Evolutionary conservation across 2,113 vertebrate genomes (phyloP), one percentile per base, ranked within the genome.

Genomic region (Scortum barcoo): DNA sequence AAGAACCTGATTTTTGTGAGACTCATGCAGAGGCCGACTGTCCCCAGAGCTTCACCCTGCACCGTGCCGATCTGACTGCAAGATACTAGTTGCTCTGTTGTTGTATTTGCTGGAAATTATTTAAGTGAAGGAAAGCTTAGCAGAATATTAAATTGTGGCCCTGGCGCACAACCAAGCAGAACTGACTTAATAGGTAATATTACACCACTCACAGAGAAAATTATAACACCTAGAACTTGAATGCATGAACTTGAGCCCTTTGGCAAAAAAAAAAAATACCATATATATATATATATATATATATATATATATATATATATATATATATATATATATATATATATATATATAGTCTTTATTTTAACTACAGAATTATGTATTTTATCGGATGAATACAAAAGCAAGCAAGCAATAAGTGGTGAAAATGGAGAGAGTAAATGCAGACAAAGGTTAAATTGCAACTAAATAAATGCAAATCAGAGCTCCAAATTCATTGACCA

Each of bases 301-400:
- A n/a, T n/a, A n/a, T n/a, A n/a, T n/a, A n/a, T n/a, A n/a, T n/a
- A n/a, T n/a, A n/a, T n/a, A n/a, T n/a, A n/a, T n/a, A n/a, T n/a
- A n/a, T n/a, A n/a, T n/a, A n/a, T n/a, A n/a, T n/a, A n/a, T n/a
- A n/a, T n/a, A n/a, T n/a, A n/a, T n/a, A n/a, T n/a, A n/a, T n/a
- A n/a, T n/a, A n/a, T n/a, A 63, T 17, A 6, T 14, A 24, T 20
- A 6, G 9, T n/a, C 5, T 14, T 30, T 42, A 60, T 8, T 48
- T 46, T 28, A 17, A 68, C 17, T 17, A 5, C 44, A 75, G 36
- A n/a, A 22, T 76, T 22, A 54, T 54, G 46, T 30, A 11, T 65
- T 54, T 30, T 22, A 53, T 42, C 12, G 10, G 30, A 76, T 42
- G 14, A 42, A 65, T 76, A 20, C 46, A 76, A 42, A 56, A 56